Conservation (phyloP, 1,140 invertebrate species). For the Aporrectodea caliginosa region DNA sequence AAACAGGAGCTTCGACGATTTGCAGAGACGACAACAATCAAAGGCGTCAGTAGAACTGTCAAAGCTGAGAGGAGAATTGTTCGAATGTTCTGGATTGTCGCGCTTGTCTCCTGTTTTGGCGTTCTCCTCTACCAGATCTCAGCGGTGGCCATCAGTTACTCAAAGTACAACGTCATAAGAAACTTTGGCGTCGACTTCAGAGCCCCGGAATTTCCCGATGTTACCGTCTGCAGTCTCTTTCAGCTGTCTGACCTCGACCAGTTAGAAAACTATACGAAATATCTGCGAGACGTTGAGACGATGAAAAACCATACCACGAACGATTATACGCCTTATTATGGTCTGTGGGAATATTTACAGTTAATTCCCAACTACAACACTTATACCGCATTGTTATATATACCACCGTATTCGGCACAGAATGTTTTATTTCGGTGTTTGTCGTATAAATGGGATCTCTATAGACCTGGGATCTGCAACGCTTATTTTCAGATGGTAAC, state of each 20-base stretch:
- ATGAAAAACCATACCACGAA: not conserved
- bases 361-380: not conserved
- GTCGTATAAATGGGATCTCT: not conserved
- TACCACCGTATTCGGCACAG: not conserved
- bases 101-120: not conserved
- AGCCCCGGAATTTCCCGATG: not conserved
- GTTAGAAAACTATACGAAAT: not conserved
- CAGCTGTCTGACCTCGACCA: not conserved
- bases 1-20: not conserved
- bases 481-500: not conserved
- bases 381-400: not conserved
- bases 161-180: not conserved
- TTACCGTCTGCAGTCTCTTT: not conserved
- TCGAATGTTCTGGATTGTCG: not conserved
- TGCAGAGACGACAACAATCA: not conserved
- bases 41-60: not conserved
- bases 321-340: not conserved
- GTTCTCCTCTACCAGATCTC: not conserved
- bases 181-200: not conserved
- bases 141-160: not conserved
- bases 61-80: not conserved
- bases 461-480: not conserved
- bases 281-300: not conserved
- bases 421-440: not conserved
- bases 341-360: not conserved